Conservation (phyloP, 2,797 vertebrate species). For the Spinus pinus region DNA sequence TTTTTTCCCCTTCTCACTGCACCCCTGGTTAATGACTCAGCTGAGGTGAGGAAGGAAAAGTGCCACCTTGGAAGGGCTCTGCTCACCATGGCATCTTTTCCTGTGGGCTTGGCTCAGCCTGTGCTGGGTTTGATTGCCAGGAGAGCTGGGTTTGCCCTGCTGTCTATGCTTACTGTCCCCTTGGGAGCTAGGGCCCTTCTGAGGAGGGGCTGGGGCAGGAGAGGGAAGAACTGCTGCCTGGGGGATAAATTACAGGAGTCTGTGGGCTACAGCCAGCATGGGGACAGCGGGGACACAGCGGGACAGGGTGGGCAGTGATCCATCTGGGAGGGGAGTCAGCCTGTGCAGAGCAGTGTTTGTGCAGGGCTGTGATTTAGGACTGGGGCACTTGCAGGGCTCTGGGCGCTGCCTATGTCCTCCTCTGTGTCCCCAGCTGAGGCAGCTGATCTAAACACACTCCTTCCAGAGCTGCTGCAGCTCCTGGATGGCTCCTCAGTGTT, state of each 20-base stretch:
- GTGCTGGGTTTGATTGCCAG: neutral
- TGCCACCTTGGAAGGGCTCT: neutral
- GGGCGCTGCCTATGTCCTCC: neutral
- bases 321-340: neutral
- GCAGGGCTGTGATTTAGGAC: neutral
- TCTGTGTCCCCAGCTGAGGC: neutral
- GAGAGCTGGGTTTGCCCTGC: neutral
- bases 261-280: neutral
- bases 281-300: rapidly evolving
- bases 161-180: neutral
- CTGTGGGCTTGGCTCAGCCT: neutral
- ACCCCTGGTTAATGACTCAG: neutral
- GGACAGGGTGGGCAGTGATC: rapidly evolving
- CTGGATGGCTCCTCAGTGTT: neutral
- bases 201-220: neutral
- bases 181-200: neutral
- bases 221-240: rapidly evolving
- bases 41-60: neutral
- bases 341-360: neutral
- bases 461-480: neutral
- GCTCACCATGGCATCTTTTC: neutral
- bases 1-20: neutral
- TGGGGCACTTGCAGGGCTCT: neutral
- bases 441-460: neutral
- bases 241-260: neutral